Evolutionary conservation across 2,113 vertebrate species (phyloP).

Genomic region (Canis aureus): DNA sequence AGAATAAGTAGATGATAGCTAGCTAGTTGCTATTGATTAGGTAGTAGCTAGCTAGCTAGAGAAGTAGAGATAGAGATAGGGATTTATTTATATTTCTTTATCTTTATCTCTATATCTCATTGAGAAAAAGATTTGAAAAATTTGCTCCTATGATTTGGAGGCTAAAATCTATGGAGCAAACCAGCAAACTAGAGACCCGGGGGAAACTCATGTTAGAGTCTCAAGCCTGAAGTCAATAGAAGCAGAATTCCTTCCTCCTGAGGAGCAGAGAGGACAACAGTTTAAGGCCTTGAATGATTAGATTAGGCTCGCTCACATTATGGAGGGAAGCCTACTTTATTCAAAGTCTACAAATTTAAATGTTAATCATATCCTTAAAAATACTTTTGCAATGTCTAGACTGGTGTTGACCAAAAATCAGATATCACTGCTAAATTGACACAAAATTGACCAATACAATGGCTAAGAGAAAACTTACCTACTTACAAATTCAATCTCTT

Average conservation of each 20-base stretch:
- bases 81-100: neutral
- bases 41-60: neutral
- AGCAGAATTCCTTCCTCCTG: neutral
- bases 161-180: neutral
- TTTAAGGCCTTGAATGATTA: neutral
- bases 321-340: neutral
- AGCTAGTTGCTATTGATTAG: too few species aligned
- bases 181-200: neutral
- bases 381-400: neutral
- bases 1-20: neutral
- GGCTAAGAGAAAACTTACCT: neutral
- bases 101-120: neutral
- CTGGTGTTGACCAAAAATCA: neutral
- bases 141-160: neutral
- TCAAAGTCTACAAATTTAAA: neutral
- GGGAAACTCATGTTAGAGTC: neutral
- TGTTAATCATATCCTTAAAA: neutral
- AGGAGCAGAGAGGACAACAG: neutral
- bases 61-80: neutral
- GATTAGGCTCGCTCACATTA: neutral
- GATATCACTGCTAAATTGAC: neutral
- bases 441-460: conserved; percentile 4
- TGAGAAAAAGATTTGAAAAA: neutral
- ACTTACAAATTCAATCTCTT: neutral
- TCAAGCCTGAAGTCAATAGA: neutral